These are phyloP conservation scores for Pangasius macronema DNA, from an alignment of 2,797 vertebrate species.

Conservation along the genomic window DNA sequence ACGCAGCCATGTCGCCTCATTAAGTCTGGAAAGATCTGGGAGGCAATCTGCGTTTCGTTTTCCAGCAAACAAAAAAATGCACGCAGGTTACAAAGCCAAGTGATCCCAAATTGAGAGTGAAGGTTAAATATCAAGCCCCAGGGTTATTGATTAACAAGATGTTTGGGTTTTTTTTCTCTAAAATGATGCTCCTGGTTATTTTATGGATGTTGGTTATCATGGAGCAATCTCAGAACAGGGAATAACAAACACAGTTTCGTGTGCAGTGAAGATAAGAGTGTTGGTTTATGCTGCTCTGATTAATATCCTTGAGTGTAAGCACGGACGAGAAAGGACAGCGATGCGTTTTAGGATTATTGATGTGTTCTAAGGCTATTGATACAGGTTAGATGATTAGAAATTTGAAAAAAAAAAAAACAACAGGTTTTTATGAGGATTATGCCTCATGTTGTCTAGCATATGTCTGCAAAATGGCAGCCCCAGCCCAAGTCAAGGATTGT, in stretches of 20 bases:
- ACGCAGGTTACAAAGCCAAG: neutral
- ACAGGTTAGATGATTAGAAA: neutral
- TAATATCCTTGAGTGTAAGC: neutral
- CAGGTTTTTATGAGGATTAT: neutral
- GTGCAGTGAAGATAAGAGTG: neutral
- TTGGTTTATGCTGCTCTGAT: neutral
- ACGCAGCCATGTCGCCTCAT: constrained; percentile 34
- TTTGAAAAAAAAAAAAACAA: neutral
- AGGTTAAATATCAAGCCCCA: neutral
- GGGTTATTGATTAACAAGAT: constrained; percentile 11
- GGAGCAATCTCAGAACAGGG: neutral
- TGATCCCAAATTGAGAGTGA: neutral
- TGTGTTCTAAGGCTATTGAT: neutral
- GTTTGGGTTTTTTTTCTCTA: neutral
- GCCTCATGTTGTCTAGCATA: neutral
- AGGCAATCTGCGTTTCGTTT: neutral
- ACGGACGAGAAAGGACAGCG: neutral
- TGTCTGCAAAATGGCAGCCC: neutral
- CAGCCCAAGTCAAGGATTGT: neutral
- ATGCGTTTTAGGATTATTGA: neutral
- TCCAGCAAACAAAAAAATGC: neutral
- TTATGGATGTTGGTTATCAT: neutral
- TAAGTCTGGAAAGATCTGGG: constrained; percentile 40
- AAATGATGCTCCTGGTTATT: neutral
- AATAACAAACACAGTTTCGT: neutral